Evolutionary conservation across 2,888 invertebrate species (phyloP).

Genomic region (Cotesia congregata): DNA sequence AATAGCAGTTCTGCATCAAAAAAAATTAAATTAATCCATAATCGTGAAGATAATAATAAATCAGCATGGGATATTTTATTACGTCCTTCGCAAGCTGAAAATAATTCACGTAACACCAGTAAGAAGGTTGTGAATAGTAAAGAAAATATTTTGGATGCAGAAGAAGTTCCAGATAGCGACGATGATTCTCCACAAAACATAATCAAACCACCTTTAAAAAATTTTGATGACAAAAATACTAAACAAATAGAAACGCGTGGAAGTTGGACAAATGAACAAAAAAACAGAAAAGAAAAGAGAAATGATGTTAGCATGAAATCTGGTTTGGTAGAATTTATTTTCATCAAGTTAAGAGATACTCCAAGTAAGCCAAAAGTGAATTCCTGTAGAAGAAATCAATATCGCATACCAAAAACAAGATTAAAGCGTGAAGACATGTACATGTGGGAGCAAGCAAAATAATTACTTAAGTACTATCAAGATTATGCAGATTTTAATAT

Average conservation of each 20-base stretch:
- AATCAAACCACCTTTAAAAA: no score
- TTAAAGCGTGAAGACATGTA: background rate
- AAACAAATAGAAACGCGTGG: background rate
- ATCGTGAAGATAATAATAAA: background rate
- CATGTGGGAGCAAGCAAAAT: background rate
- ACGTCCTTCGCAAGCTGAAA: background rate
- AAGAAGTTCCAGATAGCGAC: background rate
- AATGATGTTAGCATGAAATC: background rate
- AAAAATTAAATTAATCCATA: background rate
- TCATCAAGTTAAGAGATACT: background rate
- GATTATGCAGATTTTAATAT: no score
- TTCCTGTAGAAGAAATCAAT: background rate
- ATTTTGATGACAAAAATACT: background rate
- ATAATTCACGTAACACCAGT: background rate
- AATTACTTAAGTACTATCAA: no score
- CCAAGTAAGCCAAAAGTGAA: background rate
- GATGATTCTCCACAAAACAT: background rate
- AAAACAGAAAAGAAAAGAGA: background rate
- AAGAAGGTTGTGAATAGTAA: background rate
- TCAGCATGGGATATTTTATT: background rate
- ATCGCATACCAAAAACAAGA: background rate
- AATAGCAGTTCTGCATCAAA: background rate
- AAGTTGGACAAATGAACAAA: background rate
- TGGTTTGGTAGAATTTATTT: no score
- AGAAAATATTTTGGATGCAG: background rate